phyloP scores from a whole-genome alignment of 2,113 vertebrate species.

The Hepsetus odoe region DNA sequence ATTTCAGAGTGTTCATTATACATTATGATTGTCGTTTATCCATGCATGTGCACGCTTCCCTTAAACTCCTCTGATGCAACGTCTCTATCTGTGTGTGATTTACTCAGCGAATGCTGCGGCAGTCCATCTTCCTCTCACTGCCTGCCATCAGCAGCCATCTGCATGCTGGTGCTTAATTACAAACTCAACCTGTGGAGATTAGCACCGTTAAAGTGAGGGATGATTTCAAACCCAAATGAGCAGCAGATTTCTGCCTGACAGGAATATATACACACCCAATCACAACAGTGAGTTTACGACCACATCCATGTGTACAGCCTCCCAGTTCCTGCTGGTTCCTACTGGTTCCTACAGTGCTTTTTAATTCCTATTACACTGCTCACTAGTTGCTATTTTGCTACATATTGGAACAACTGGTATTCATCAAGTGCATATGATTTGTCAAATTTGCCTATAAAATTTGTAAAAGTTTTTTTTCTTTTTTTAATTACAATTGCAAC shows the following conservation, averaged over 20 bases:
- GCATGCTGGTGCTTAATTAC: constrained; percentile 16
- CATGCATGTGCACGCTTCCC: background rate
- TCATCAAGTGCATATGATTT: no score
- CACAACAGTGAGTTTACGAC: background rate
- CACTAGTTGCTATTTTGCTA: no score
- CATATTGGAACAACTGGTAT: no score
- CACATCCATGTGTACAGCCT: background rate
- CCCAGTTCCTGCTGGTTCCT: background rate
- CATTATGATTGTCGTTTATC: background rate
- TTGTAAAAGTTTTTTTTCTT: no score
- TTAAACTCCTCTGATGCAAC: background rate
- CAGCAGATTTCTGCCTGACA: constrained; percentile 19
- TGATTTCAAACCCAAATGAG: constrained; percentile 16
- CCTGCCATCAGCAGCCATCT: constrained; percentile 9
- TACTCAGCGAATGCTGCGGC: background rate
- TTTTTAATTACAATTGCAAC: no score
- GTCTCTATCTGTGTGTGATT: background rate
- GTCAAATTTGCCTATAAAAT: no score
- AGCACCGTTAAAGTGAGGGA: constrained; percentile 22
- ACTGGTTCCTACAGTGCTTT: no score
- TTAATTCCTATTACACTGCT: background rate
- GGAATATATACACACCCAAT: constrained; percentile 14
- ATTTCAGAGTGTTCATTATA: background rate
- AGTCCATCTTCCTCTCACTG: background rate
- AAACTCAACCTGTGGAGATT: constrained; percentile 25